phyloP scores from a whole-genome alignment of 2,888 invertebrate genomes.

The Platycheirus albimanus region DNA sequence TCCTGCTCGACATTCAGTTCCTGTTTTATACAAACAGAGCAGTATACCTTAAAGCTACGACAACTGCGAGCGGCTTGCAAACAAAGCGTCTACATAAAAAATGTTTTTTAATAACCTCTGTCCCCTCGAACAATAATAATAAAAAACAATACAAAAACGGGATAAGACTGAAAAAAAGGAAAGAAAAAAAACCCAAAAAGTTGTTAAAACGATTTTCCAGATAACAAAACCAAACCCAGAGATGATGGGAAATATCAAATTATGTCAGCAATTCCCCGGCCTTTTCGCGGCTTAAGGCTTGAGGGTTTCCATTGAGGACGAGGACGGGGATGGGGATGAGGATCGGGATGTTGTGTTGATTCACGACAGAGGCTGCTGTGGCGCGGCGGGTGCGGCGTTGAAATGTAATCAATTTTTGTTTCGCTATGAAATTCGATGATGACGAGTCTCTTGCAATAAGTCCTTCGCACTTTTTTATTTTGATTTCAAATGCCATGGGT shows the following conservation, averaged over 20 bases:
- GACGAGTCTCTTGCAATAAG: conserved; percentile 28
- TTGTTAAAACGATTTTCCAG: conserved; percentile 70
- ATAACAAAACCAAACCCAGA: conserved; percentile 65
- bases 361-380: not conserved
- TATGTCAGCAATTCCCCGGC: conserved; percentile 69
- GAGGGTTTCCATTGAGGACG: conserved; percentile 35
- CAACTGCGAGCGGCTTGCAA: conserved; percentile 54
- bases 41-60: too few relatives aligned
- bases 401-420: conserved; percentile 71
- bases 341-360: conserved; percentile 48
- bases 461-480: not conserved
- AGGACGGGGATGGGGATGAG: conserved; percentile 1
- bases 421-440: conserved; percentile 63
- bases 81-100: conserved; percentile 60
- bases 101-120: conserved; percentile 71
- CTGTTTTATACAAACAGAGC: conserved; percentile 18
- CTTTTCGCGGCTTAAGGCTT: conserved; percentile 59
- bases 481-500: conserved; percentile 28
- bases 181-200: conserved; percentile 37
- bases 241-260: conserved; percentile 73
- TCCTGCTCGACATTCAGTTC: conserved; percentile 29
- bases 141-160: conserved; percentile 10
- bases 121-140: conserved; percentile 23
- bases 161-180: conserved; percentile 12
- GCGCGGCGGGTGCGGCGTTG: conserved; percentile 29